Conservation (phyloP, 92 coral and sea anemone genomes). For the Epizoanthus stellaris region DNA sequence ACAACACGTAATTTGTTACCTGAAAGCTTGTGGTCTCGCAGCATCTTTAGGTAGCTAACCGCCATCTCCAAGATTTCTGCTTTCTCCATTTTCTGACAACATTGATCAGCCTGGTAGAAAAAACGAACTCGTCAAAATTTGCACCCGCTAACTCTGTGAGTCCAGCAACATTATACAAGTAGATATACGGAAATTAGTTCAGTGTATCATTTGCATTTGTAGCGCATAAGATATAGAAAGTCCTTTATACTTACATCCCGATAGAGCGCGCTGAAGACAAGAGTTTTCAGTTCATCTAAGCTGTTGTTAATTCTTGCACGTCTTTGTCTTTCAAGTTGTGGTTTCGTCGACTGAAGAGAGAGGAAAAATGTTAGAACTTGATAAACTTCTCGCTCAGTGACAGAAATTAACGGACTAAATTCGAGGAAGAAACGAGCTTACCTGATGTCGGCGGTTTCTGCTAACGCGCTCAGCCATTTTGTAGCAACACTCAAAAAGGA, state of each 20-base stretch:
- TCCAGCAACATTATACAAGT: not conserved
- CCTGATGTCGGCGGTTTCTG: slow-evolving; percentile 41
- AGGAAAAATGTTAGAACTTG: not conserved
- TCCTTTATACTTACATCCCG: slow-evolving; percentile 75
- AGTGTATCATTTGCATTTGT: too few species aligned
- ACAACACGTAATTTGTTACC: slow-evolving; percentile 31
- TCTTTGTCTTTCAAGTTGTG: slow-evolving; percentile 83
- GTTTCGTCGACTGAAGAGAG: slow-evolving; percentile 75
- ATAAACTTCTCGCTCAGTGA: not conserved
- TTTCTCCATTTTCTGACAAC: slow-evolving; percentile 95
- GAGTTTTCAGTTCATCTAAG: slow-evolving; percentile 78
- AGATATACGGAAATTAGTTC: too few species aligned
- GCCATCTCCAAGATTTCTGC: slow-evolving; percentile 97
- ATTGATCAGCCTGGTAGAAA: slow-evolving; percentile 72
- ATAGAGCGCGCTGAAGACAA: slow-evolving; percentile 81
- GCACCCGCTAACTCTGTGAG: not conserved
- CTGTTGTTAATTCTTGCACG: slow-evolving; percentile 93
- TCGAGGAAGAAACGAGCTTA: not conserved
- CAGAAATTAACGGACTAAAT: not conserved
- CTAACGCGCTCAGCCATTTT: slow-evolving; percentile 34
- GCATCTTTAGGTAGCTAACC: slow-evolving; percentile 89
- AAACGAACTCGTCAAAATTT: slow-evolving; percentile 12
- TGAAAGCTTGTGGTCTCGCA: slow-evolving; percentile 65
- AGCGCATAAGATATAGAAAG: not conserved
- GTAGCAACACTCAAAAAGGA: not conserved